A percentile compares a stretch with the other conserved stretches of the same genome.
Conservation (phyloP, 2,888 invertebrate genomes). For the Nudaria mundana region DNA sequence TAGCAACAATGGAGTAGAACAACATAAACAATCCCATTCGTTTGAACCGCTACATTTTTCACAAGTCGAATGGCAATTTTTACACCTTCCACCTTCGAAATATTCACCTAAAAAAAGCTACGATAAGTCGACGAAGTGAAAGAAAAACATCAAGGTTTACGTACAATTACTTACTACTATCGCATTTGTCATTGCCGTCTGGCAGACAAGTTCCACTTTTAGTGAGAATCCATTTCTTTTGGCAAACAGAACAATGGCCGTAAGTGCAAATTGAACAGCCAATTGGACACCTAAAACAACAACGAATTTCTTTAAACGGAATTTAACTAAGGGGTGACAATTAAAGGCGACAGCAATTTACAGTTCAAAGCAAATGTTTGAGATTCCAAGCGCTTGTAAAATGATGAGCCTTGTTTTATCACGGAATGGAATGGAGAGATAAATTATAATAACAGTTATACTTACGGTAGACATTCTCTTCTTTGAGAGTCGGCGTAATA, state of each 20-base stretch:
- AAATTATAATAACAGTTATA: constrained; percentile 48
- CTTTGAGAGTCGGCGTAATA: constrained; percentile 89
- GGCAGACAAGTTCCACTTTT: constrained; percentile 88
- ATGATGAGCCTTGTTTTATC: constrained; percentile 35
- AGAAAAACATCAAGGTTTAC: constrained; percentile 34
- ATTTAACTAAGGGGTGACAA: constrained; percentile 24
- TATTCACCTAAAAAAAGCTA: constrained; percentile 83
- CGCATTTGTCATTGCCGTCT: constrained; percentile 87
- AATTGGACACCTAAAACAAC: constrained; percentile 83
- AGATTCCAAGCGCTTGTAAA: constrained; percentile 29
- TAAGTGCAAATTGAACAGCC: constrained; percentile 89
- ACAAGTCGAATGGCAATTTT: constrained; percentile 91
- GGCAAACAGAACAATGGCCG: constrained; percentile 87
- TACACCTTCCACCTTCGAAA: constrained; percentile 87
- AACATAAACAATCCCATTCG: constrained; percentile 89
- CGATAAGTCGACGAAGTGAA: constrained; percentile 30
- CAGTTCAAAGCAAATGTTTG: constrained; percentile 24
- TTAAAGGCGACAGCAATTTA: constrained; percentile 25
- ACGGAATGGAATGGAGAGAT: constrained; percentile 37
- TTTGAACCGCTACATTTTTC: constrained; percentile 91
- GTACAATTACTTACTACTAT: constrained; percentile 82
- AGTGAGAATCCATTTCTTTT: constrained; percentile 87
- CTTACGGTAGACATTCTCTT: constrained; percentile 86
- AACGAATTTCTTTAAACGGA: constrained; percentile 19
- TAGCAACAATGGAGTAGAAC: constrained; percentile 86